These are phyloP conservation scores for Sebastes trivittatus DNA, from an alignment of 2,797 vertebrate species.

Conservation along the genomic window DNA sequence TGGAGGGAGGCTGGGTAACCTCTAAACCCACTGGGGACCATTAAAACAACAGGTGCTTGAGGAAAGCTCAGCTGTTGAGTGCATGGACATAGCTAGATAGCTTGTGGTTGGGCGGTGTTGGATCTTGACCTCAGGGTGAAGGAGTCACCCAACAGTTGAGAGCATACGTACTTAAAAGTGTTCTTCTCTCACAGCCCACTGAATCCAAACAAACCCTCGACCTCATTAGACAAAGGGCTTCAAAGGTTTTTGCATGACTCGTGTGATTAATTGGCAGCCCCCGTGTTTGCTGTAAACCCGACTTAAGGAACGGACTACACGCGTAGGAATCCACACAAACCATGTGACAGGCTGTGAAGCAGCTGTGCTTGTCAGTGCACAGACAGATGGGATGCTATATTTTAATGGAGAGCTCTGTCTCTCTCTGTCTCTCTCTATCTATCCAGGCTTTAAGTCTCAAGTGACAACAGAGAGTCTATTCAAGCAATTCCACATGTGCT, in stretches of 20 bases:
- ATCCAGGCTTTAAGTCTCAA: slow-evolving; percentile 35
- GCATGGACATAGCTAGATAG: neutral
- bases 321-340: neutral
- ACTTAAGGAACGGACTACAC: slow-evolving; percentile 15
- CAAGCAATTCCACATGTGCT: slow-evolving; percentile 15
- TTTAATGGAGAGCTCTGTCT: slow-evolving; percentile 32
- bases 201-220: slow-evolving; percentile 10
- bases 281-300: slow-evolving; percentile 38
- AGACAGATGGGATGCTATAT: slow-evolving; percentile 55
- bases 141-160: neutral
- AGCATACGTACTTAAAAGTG: neutral
- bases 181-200: neutral
- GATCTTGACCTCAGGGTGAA: slow-evolving; percentile 25
- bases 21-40: slow-evolving; percentile 10
- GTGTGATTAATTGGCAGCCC: slow-evolving; percentile 8
- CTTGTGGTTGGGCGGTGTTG: neutral
- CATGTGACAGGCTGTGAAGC: slow-evolving; percentile 38
- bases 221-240: slow-evolving; percentile 41
- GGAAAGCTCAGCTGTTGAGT: slow-evolving; percentile 54
- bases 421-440: slow-evolving; percentile 10
- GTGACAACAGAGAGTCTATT: slow-evolving; percentile 49
- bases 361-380: slow-evolving; percentile 54
- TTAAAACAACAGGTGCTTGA: slow-evolving; percentile 72
- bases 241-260: neutral
- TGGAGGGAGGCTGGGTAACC: slow-evolving; percentile 20